Conservation (phyloP, 2,113 vertebrate genomes). For the Gasterosteus aculeatus region DNA sequence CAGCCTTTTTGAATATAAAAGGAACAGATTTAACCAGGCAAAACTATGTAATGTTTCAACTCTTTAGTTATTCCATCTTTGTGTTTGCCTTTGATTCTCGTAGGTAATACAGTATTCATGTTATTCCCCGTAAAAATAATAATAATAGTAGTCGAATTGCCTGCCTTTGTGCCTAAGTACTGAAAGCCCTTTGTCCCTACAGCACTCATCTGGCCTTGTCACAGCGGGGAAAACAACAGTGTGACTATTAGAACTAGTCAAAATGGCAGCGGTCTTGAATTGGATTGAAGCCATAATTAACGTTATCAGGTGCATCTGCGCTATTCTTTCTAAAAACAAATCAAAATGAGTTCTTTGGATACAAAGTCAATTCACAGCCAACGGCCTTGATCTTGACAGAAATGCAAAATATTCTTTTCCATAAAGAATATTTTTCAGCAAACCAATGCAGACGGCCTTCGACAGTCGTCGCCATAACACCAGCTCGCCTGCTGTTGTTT, state of each 20-base stretch:
- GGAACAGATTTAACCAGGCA: slow-evolving; percentile 37
- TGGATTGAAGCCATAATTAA: slow-evolving; percentile 42
- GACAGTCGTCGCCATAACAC: not conserved
- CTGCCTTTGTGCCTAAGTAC: not conserved
- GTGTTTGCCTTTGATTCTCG: slow-evolving; percentile 1
- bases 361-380: not conserved
- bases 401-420: not conserved
- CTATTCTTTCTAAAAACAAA: slow-evolving; percentile 24
- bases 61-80: slow-evolving; percentile 2
- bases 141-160: not conserved
- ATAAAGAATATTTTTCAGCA: not conserved
- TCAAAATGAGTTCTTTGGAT: slow-evolving; percentile 8
- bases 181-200: slow-evolving; percentile 1
- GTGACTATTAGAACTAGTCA: slow-evolving; percentile 45
- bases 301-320: slow-evolving; percentile 32
- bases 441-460: not conserved
- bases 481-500: not conserved
- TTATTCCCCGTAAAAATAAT: not conserved
- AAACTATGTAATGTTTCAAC: not conserved
- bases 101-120: slow-evolving; percentile 14
- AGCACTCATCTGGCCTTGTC: slow-evolving; percentile 15
- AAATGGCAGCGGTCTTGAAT: slow-evolving; percentile 28
- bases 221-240: slow-evolving; percentile 27
- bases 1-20: slow-evolving; percentile 19
- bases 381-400: not conserved